A percentile compares a stretch with the other conserved stretches of the same genome.
phyloP scores from a whole-genome alignment of 2,113 vertebrate species.

The Orthonyx spaldingii region DNA sequence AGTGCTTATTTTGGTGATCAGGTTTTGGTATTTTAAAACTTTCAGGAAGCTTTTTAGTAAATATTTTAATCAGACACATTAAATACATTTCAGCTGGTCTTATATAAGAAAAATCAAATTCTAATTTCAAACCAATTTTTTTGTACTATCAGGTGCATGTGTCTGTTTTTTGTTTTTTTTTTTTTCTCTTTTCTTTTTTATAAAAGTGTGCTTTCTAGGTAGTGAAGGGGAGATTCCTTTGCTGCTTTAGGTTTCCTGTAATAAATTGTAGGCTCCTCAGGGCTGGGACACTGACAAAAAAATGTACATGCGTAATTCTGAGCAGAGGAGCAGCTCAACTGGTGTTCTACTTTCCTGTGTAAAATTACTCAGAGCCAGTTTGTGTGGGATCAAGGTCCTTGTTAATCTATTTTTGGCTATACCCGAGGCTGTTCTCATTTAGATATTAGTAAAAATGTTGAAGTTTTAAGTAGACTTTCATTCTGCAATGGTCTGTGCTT shows the following conservation, averaged over 20 bases:
- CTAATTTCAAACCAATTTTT: not conserved
- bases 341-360: slow-evolving; percentile 24
- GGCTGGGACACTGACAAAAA: not conserved
- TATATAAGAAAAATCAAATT: not conserved
- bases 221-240: not conserved
- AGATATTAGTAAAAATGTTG: slow-evolving; percentile 37
- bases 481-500: not conserved
- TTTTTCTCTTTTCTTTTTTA: accelerated
- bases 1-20: slow-evolving; percentile 20
- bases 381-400: slow-evolving; percentile 45
- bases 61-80: slow-evolving; percentile 15
- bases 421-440: slow-evolving; percentile 5
- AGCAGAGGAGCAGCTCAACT: not conserved
- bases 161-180: not conserved
- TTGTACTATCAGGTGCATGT: not conserved
- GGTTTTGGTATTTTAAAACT: slow-evolving; percentile 8
- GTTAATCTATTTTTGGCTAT: slow-evolving; percentile 25
- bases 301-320: not conserved
- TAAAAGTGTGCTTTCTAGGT: not conserved
- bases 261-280: not conserved
- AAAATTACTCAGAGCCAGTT: slow-evolving; percentile 44
- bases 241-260: slow-evolving; percentile 19
- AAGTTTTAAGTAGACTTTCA: not conserved
- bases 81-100: slow-evolving; percentile 18
- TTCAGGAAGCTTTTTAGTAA: slow-evolving; percentile 35